These are phyloP conservation scores for Belonocnema kinseyi DNA, from an alignment of 1,140 invertebrate species.

Conservation along the genomic window DNA sequence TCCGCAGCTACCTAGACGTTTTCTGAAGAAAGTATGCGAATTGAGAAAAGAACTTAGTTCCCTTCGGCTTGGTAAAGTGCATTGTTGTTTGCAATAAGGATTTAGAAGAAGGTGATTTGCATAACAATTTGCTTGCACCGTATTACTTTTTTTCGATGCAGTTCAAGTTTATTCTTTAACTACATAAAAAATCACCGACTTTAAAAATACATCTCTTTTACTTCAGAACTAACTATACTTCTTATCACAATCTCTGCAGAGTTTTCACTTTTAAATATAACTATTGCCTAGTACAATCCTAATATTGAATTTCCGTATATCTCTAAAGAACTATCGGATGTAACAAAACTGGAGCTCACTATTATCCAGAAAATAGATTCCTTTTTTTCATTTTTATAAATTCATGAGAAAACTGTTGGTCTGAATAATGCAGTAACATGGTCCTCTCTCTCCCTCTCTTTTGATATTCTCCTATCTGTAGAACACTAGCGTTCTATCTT, in stretches of 20 bases:
- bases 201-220: no score
- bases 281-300: no score
- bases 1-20: constrained; percentile 12
- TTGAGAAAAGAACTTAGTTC: background rate
- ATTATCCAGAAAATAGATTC: constrained; percentile 14
- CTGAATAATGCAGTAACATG: constrained; percentile 28
- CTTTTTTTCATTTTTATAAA: constrained; percentile 22
- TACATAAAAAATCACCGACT: no score
- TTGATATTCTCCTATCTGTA: constrained; percentile 15
- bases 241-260: no score
- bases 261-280: no score
- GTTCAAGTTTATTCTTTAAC: no score
- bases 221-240: no score
- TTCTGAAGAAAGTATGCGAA: background rate
- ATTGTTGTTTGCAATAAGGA: background rate
- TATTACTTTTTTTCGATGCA: no score
- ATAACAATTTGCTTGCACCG: background rate
- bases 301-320: no score
- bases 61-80: background rate
- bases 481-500: constrained; percentile 8
- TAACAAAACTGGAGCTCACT: constrained; percentile 6
- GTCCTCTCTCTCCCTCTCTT: background rate
- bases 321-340: background rate
- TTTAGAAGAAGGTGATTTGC: background rate
- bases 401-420: constrained; percentile 31